A percentile compares a stretch with the other conserved stretches of the same genome.
These are phyloP conservation scores for Cryptus armator DNA, from an alignment of 2,888 invertebrate species.

Conservation along the genomic window DNA sequence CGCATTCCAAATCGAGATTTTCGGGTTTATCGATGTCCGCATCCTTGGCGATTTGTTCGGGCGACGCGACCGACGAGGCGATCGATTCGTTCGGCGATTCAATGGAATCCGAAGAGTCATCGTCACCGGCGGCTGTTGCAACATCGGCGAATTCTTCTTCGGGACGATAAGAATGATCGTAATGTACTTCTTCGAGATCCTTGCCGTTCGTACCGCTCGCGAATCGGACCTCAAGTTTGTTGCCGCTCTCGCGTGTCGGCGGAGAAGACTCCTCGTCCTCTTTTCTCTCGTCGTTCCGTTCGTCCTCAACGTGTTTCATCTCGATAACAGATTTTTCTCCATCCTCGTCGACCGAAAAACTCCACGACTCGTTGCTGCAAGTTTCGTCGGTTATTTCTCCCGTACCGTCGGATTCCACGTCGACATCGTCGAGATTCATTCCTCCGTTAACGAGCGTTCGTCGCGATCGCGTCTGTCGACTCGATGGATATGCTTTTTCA, in stretches of 20 bases:
- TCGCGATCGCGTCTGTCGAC: slow-evolving; percentile 55
- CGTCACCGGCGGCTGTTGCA: slow-evolving; percentile 58
- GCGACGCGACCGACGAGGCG: slow-evolving; percentile 1
- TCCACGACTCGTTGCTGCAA: slow-evolving; percentile 75
- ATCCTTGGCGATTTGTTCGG: slow-evolving; percentile 27
- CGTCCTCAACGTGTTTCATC: slow-evolving; percentile 71
- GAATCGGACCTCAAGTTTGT: slow-evolving; percentile 77
- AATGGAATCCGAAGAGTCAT: slow-evolving; percentile 69
- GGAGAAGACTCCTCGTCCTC: slow-evolving; percentile 31
- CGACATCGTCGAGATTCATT: slow-evolving; percentile 56
- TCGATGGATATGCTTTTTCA: slow-evolving; percentile 12
- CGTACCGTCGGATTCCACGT: slow-evolving; percentile 71
- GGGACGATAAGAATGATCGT: slow-evolving; percentile 62
- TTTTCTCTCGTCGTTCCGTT: slow-evolving; percentile 57
- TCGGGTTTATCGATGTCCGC: slow-evolving; percentile 67
- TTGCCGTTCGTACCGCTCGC: slow-evolving; percentile 73
- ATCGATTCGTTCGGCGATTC: slow-evolving; percentile 65
- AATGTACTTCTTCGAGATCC: slow-evolving; percentile 72
- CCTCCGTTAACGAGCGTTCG: slow-evolving; percentile 77
- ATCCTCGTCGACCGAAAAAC: slow-evolving; percentile 62
- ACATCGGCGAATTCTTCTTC: slow-evolving; percentile 63
- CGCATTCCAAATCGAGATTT: slow-evolving; percentile 66
- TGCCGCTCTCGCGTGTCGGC: slow-evolving; percentile 57
- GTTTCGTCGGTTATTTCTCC: slow-evolving; percentile 76
- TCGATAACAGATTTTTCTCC: slow-evolving; percentile 78